Evolutionary conservation across 2,113 vertebrate species (phyloP), one percentile per base, ranked within the genome.

Genomic region (Ailurus styani): DNA sequence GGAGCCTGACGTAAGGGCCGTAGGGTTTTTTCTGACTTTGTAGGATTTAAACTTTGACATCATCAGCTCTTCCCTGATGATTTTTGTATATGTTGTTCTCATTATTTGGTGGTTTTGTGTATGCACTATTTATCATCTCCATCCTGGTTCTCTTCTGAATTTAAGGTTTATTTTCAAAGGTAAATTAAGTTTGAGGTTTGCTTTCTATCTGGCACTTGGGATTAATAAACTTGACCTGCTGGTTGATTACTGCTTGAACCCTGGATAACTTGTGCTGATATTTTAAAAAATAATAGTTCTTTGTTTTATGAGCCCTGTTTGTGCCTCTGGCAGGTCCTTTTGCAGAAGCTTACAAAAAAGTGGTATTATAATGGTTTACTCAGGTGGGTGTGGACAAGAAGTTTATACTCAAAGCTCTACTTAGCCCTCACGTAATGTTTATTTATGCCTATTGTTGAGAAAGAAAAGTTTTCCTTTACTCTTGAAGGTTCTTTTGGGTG

Each of bases 81-180:
- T 96, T 84, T 88, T 90, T 83, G 40, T 94, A 86, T 72, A 82
- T 64, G 8, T 14, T 64, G 27, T 50, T 57, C 50, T 82, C 55
- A 68, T 57, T 88, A 18, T 72, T 90, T 57, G n/a, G 23, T 96
- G 10, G n/a, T 79, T 94, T 94, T 93, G 3, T 78, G 14, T 66
- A 29, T 47, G 40, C 7, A 50, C 34, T 89, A 14, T 90, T 25
- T 72, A 10, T 87, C 29, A 83, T 78, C 14, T 78, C 77, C 25
- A 84, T 68, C 4, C 54, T 62, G 70, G 11, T 96, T 96, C 54
- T 91, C 29, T 72, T 85, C 40, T 29, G 3, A 92, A 91, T 91
- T 95, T 91, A 81, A 91, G 37, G 34, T 91, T 85, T 89, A 78
- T 91, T 96, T 96, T 92, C 85, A 94, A 93, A 96, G 68, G 6